Evolutionary conservation across 2,888 invertebrate species (phyloP).

Genomic region (Hyles lineata): DNA sequence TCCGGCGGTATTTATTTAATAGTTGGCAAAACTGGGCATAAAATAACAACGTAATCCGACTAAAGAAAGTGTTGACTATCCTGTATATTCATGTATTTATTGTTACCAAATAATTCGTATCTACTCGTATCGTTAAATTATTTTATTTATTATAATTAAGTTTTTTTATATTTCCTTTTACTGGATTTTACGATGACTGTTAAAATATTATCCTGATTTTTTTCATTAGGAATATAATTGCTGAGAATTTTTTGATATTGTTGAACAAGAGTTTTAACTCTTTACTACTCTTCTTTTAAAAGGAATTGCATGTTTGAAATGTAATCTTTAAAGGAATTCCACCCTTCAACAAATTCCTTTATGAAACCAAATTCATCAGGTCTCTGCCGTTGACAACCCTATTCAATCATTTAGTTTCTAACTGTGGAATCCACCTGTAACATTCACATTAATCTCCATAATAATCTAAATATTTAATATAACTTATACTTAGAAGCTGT

Average conservation of each 20-base stretch:
- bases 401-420: too few relatives aligned
- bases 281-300: too few relatives aligned
- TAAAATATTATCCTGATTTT: background rate
- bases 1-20: too few relatives aligned
- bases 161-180: conserved; percentile 45
- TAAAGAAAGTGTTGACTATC: background rate
- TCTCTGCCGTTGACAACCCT: too few relatives aligned
- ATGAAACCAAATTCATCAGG: too few relatives aligned
- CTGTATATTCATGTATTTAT: conserved; percentile 55
- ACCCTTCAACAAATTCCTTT: too few relatives aligned
- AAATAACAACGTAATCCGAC: too few relatives aligned
- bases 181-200: conserved; percentile 40
- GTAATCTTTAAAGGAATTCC: too few relatives aligned
- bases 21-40: too few relatives aligned
- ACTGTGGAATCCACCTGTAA: background rate
- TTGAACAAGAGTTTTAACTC: background rate
- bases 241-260: background rate
- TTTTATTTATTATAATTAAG: conserved; percentile 41
- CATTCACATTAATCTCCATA: background rate
- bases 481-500: conserved; percentile 47
- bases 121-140: conserved; percentile 21
- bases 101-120: conserved; percentile 69
- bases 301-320: too few relatives aligned
- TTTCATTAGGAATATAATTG: background rate
- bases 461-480: conserved; percentile 53